Evolutionary conservation across 2,888 invertebrate species (phyloP).

Genomic region (Orthosia incerta): DNA sequence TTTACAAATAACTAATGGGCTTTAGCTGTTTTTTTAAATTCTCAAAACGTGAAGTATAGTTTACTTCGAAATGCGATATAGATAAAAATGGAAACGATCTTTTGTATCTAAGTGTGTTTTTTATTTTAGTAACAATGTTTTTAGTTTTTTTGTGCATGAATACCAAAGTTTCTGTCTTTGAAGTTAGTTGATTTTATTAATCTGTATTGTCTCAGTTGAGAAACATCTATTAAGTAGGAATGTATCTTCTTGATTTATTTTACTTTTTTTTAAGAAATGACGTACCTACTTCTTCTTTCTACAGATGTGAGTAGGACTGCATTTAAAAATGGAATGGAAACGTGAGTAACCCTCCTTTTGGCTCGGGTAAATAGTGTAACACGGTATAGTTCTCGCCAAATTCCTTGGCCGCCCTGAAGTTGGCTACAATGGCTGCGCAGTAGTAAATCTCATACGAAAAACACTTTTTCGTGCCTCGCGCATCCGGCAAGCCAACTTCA

Average conservation of each 20-base stretch:
- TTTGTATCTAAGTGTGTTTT: constrained; percentile 24
- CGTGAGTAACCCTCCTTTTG: too few relatives aligned
- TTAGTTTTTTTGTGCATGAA: neutral
- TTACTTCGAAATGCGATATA: constrained; percentile 30
- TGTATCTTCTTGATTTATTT: neutral
- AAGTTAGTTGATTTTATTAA: constrained; percentile 25
- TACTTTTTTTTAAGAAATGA: neutral
- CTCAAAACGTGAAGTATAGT: constrained; percentile 25
- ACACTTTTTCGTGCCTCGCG: too few relatives aligned
- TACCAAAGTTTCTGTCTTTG: constrained; percentile 11
- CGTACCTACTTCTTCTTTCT: too few relatives aligned
- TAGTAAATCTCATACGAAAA: too few relatives aligned
- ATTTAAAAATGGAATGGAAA: too few relatives aligned
- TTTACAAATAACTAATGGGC: constrained; percentile 62
- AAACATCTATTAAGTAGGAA: neutral
- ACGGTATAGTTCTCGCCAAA: too few relatives aligned
- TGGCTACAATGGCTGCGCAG: too few relatives aligned
- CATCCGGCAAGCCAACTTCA: too few relatives aligned
- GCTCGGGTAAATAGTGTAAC: too few relatives aligned
- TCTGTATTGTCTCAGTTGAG: neutral
- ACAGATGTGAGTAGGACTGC: too few relatives aligned
- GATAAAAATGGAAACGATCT: constrained; percentile 19
- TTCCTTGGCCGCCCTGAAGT: too few relatives aligned
- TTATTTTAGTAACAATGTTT: constrained; percentile 7
- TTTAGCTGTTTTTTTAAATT: constrained; percentile 43